A percentile compares a stretch with the other conserved stretches of the same genome.
Conservation (phyloP, 2,888 invertebrate genomes). For the Acrocyrtus sp. region DNA sequence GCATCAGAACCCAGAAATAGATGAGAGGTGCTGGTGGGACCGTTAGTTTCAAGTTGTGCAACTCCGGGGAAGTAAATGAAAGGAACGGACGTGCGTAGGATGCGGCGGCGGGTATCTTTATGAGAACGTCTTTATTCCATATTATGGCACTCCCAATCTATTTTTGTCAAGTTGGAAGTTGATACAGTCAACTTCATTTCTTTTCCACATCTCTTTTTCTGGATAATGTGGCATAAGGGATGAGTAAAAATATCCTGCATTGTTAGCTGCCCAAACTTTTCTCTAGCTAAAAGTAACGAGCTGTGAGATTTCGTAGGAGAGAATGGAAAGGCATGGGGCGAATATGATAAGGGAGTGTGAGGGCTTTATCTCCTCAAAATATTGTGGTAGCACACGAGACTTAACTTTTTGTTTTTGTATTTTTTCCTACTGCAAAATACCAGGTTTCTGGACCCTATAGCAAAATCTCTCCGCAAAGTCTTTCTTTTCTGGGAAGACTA, state of each 20-base stretch:
- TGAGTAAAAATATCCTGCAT: too few species aligned
- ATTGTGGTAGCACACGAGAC: too few species aligned
- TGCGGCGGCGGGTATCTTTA: not conserved
- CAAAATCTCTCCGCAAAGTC: not conserved
- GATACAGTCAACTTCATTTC: not conserved
- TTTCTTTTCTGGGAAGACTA: not conserved
- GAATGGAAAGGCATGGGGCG: too few species aligned
- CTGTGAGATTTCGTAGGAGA: too few species aligned
- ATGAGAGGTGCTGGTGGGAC: too few species aligned
- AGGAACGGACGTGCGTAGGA: not conserved
- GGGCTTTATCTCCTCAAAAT: too few species aligned
- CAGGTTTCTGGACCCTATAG: not conserved
- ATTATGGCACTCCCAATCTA: not conserved
- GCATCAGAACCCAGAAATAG: too few species aligned
- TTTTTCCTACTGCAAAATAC: not conserved
- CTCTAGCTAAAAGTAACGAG: not conserved
- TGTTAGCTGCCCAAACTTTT: not conserved
- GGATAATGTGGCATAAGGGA: too few species aligned
- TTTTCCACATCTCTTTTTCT: not conserved
- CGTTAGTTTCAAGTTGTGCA: too few species aligned
- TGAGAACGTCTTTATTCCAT: constrained; percentile 17
- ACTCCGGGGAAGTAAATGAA: too few species aligned
- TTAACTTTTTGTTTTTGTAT: not conserved
- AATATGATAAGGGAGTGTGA: too few species aligned
- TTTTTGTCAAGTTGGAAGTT: not conserved